Conservation (phyloP, 2,797 vertebrate species). For the Adrianichthys oophorus region DNA sequence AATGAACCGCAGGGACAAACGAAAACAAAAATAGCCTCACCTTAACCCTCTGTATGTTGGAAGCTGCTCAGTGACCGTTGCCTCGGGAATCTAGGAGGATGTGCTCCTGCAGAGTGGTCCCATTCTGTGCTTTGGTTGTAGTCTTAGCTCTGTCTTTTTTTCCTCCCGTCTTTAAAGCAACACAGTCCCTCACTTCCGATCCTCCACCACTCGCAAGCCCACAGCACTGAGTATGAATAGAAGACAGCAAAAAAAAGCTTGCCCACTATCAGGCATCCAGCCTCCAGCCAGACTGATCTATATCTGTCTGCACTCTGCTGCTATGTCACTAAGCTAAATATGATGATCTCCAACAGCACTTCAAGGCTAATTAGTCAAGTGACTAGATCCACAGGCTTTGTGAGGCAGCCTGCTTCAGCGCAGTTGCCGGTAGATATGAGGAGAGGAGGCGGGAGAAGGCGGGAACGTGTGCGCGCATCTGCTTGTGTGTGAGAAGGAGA, state of each 20-base stretch:
- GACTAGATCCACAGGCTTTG: slow-evolving; percentile 61
- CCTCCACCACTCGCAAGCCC: slow-evolving; percentile 55
- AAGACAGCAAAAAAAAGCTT: slow-evolving; percentile 51
- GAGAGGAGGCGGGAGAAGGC: slow-evolving; percentile 17
- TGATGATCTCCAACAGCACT: slow-evolving; percentile 71
- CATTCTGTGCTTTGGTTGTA: slow-evolving; percentile 50
- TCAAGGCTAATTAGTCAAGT: slow-evolving; percentile 74
- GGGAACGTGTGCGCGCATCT: slow-evolving; percentile 22
- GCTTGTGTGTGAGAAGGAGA: slow-evolving; percentile 38
- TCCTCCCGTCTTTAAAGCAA: slow-evolving; percentile 56
- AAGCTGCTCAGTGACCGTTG: slow-evolving; percentile 36
- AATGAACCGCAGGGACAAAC: slow-evolving; percentile 7
- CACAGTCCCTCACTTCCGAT: slow-evolving; percentile 60
- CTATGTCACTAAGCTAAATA: slow-evolving; percentile 65
- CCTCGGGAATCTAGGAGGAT: slow-evolving; percentile 41
- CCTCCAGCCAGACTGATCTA: slow-evolving; percentile 58
- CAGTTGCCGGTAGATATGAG: slow-evolving; percentile 53
- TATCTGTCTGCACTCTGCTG: slow-evolving; percentile 59
- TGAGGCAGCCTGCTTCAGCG: slow-evolving; percentile 41
- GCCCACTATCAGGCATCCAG: slow-evolving; percentile 48
- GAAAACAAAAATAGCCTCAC: slow-evolving; percentile 55
- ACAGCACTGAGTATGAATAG: slow-evolving; percentile 54
- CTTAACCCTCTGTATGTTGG: slow-evolving; percentile 53
- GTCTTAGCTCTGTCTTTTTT: slow-evolving; percentile 35
- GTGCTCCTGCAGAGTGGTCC: slow-evolving; percentile 48